These are phyloP conservation scores for Protobothrops flavoviridis DNA, from an alignment of 2,113 vertebrate genomes.

Conservation along the genomic window DNA sequence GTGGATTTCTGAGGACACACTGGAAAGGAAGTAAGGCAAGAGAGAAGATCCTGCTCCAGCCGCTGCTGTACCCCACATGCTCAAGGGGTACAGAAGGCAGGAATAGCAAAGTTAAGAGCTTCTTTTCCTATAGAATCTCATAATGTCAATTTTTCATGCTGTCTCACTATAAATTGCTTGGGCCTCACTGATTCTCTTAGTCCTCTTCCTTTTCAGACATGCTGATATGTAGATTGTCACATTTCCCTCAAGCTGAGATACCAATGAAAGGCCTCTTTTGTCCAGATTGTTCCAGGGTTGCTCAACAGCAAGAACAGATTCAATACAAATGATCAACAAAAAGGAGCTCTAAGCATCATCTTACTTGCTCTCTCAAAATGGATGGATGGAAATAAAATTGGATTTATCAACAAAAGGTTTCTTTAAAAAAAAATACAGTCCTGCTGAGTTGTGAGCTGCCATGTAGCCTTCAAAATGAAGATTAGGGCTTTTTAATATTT, in stretches of 20 bases:
- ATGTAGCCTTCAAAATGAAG: not conserved
- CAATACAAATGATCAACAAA: not conserved
- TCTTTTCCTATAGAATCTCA: not conserved
- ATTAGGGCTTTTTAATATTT: not conserved
- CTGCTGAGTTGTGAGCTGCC: not conserved
- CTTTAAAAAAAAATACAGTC: not conserved
- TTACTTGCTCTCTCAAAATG: not conserved
- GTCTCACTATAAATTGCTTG: not conserved
- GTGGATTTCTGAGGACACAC: not conserved
- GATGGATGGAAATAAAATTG: not conserved
- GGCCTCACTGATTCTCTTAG: not conserved
- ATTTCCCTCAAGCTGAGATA: not conserved
- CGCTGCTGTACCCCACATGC: not conserved
- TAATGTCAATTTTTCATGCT: not conserved
- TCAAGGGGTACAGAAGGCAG: not conserved
- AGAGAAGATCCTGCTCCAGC: not conserved
- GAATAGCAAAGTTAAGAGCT: not conserved
- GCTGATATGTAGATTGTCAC: not conserved
- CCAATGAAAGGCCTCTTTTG: not conserved
- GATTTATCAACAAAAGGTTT: not conserved
- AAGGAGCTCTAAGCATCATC: not conserved
- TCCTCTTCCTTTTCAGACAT: not conserved
- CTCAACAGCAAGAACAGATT: not conserved
- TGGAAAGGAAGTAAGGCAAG: not conserved
- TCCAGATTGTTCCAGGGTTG: not conserved